phyloP scores from a whole-genome alignment of 2,888 invertebrate genomes.

The Parnassius orleans region DNA sequence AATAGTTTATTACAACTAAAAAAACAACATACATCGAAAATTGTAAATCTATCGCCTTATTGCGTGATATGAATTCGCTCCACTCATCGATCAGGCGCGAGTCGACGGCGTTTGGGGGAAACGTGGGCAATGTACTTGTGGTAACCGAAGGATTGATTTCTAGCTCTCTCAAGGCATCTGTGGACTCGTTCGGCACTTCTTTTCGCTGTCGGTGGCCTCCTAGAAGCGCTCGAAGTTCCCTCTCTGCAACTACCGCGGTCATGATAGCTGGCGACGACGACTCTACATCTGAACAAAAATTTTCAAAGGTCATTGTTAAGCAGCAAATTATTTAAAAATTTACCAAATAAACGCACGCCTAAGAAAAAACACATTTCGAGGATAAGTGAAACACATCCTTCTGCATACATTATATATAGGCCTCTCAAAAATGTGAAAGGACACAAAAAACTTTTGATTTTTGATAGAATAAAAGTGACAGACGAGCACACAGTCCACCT shows the following conservation, averaged over 20 bases:
- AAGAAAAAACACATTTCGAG: no score
- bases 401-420: no score
- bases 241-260: conserved; percentile 50
- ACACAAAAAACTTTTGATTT: no score
- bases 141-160: neutral
- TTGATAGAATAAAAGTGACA: no score
- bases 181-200: conserved; percentile 29
- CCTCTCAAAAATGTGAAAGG: no score
- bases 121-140: conserved; percentile 24
- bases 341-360: no score
- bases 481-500: no score
- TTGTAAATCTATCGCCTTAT: conserved; percentile 33
- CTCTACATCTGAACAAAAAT: conserved; percentile 17
- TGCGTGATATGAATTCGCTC: conserved; percentile 50
- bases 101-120: conserved; percentile 46
- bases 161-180: conserved; percentile 15
- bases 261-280: conserved; percentile 25
- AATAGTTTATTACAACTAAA: conserved; percentile 57
- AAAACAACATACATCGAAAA: conserved; percentile 40
- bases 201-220: conserved; percentile 49
- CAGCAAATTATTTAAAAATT: no score
- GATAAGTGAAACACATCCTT: no score
- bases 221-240: conserved; percentile 54
- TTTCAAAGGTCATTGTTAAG: neutral
- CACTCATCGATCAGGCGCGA: conserved; percentile 46